A percentile compares a stretch with the other conserved stretches of the same genome.
phyloP scores from a whole-genome alignment of 1,140 invertebrate species.

The Galleria mellonella region DNA sequence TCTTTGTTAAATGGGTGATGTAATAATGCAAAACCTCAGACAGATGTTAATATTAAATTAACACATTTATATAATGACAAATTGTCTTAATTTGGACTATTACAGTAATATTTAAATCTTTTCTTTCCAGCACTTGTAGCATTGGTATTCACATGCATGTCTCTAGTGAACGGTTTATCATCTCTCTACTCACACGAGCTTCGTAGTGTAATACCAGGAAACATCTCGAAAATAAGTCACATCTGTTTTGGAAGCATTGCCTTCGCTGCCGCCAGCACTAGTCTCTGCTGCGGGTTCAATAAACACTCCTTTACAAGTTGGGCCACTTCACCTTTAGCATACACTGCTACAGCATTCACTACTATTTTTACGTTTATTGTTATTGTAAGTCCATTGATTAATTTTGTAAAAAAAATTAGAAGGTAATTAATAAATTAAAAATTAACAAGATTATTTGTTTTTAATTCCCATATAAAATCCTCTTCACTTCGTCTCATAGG shows the following conservation, averaged over 20 bases:
- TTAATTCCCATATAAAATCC: too few species aligned
- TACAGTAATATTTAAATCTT: too few species aligned
- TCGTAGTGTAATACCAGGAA: constrained; percentile 7
- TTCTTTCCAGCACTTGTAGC: constrained; percentile 19
- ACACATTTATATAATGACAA: too few species aligned
- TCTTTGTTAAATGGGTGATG: too few species aligned
- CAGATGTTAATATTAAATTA: too few species aligned
- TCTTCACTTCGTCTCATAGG: too few species aligned
- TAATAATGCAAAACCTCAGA: too few species aligned
- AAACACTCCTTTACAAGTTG: constrained; percentile 17
- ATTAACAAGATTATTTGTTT: too few species aligned
- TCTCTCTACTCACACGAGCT: constrained; percentile 19
- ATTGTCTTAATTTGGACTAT: too few species aligned
- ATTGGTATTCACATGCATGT: constrained; percentile 20
- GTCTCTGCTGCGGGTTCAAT: constrained; percentile 18
- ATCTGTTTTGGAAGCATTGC: constrained; percentile 18
- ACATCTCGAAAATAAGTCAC: constrained; percentile 21
- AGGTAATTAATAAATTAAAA: constrained; percentile 22
- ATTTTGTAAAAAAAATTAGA: constrained; percentile 3
- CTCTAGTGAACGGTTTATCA: constrained; percentile 17
- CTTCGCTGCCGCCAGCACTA: constrained; percentile 11
- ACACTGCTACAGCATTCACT: constrained; percentile 13
- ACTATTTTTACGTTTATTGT: constrained; percentile 12
- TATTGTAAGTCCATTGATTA: constrained; percentile 10
- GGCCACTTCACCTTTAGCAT: constrained; percentile 5